Percentiles rank a stretch among this genome's conserved stretches.
Conservation (phyloP, 2,113 vertebrate species). For the Parotia lawesii region DNA sequence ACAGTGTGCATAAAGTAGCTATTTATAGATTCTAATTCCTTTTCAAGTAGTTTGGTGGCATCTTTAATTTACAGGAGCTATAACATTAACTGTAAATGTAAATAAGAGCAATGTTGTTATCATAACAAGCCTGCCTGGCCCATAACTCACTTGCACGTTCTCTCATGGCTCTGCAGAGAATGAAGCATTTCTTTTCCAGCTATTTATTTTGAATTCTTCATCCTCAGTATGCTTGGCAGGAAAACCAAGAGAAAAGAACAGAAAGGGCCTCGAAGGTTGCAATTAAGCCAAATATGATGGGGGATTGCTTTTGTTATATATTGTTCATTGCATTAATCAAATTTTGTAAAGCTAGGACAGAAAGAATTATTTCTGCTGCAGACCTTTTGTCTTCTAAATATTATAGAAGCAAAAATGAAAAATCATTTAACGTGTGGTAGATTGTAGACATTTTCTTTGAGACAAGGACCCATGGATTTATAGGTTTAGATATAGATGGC, state of each 20-base stretch:
- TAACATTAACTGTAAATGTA: not conserved
- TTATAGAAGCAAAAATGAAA: not conserved
- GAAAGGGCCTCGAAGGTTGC: not conserved
- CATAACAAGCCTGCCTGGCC: not conserved
- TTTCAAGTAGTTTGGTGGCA: not conserved
- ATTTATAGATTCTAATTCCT: conserved; percentile 7
- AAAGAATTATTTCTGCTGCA: not conserved
- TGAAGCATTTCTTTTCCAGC: not conserved
- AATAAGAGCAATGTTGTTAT: not conserved
- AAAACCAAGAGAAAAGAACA: not conserved
- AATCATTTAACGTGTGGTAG: not conserved
- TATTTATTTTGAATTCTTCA: conserved; percentile 9
- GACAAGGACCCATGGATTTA: not conserved
- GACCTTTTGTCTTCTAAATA: not conserved
- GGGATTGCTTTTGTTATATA: not conserved
- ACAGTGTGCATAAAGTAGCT: not conserved
- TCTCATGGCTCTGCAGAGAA: not conserved
- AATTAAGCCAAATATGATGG: not conserved
- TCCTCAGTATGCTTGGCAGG: not conserved
- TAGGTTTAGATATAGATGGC: not conserved
- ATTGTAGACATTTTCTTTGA: not conserved
- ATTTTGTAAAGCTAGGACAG: not conserved
- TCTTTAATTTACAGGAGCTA: not conserved
- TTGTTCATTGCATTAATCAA: not conserved
- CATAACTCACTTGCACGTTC: not conserved